Evolutionary conservation across 2,888 invertebrate species (phyloP).

Genomic region (Anaspis maculata): DNA sequence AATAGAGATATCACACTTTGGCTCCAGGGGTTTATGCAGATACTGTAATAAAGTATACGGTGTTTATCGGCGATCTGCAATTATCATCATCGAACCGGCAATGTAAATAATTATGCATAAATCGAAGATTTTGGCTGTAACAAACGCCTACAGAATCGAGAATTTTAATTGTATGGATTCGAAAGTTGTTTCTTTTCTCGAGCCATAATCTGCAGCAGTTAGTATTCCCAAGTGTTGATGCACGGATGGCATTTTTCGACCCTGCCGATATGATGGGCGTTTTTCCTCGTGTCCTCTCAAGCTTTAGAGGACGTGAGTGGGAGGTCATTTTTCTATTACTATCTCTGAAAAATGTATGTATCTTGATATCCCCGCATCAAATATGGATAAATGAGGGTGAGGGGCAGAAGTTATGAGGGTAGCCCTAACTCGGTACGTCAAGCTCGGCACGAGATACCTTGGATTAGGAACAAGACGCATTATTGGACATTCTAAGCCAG

Average conservation of each 20-base stretch:
- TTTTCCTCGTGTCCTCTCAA: too few relatives aligned
- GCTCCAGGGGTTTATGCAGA: conserved; percentile 13
- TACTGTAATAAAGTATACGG: conserved; percentile 13
- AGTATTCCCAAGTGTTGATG: not conserved
- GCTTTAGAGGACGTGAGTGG: too few relatives aligned
- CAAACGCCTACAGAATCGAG: too few relatives aligned
- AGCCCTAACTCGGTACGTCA: conserved; percentile 20
- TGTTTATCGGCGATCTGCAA: conserved; percentile 13
- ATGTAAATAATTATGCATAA: too few relatives aligned
- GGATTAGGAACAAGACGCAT: conserved; percentile 28
- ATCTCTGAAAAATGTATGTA: conserved; percentile 13
- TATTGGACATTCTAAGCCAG: conserved; percentile 28
- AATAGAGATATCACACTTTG: conserved; percentile 20
- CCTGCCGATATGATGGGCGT: too few relatives aligned
- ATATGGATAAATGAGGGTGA: conserved; percentile 22
- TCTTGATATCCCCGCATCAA: conserved; percentile 12
- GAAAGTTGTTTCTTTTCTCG: too few relatives aligned
- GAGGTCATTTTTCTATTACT: too few relatives aligned
- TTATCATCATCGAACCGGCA: too few relatives aligned
- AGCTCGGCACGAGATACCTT: conserved; percentile 20
- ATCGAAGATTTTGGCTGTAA: too few relatives aligned
- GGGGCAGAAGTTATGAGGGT: conserved; percentile 23
- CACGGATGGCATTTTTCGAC: conserved; percentile 5
- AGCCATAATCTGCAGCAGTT: too few relatives aligned
- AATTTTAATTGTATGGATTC: too few relatives aligned